Evolutionary conservation across 1,140 invertebrate genomes (phyloP), one percentile per base, ranked within the genome.

Genomic region (Aphis gossypii): DNA sequence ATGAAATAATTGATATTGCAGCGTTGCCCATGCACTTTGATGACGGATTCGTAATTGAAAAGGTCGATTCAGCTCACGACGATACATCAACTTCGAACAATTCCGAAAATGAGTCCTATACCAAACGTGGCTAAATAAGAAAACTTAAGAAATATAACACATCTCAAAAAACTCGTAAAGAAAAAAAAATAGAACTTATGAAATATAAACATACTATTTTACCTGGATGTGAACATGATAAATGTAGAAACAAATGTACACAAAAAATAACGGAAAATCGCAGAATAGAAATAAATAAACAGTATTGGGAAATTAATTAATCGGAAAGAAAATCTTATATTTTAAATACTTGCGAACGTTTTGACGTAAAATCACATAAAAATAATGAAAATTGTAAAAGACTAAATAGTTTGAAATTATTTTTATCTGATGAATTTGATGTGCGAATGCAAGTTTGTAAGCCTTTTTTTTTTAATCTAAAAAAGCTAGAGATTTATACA

Each of bases 31-130:
- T 87, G 14, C 84, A 87, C 25, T 87, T 87, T 87, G 84, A 87
- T 48, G 84, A 87, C 11, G 44, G 84, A 87, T 87, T 87, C 11
- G 84, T 87, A 5, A n/a, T 87, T 87, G 44, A 48, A 87, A 87
- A 48, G 48, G 3, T 30, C 38, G 41, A 86, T 86, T 6, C 23
- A 30, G 83, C 23, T 86, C 83, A 54, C 51, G 51, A 54, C 20
- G 5, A 21, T 54, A 54, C 20, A 21, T 54, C 51, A 54, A 54
- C 51, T 84, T 84, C 82, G 8, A 84, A 84, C 14, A 84, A 48
- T 48, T 48, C 23, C 44, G 41, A 86, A 86, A 86, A 46, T 14
- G 44, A 48, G 7, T 87, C 23, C 23, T 87, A 87, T n/a, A 48
- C 44, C 7, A 87, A 87, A 48, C 14, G 7, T 87, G 44, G 44